A percentile compares a stretch with the other conserved stretches of the same genome.
These are phyloP conservation scores for Platorchestia sp. DNA, from an alignment of 1,140 invertebrate species.

Conservation along the genomic window DNA sequence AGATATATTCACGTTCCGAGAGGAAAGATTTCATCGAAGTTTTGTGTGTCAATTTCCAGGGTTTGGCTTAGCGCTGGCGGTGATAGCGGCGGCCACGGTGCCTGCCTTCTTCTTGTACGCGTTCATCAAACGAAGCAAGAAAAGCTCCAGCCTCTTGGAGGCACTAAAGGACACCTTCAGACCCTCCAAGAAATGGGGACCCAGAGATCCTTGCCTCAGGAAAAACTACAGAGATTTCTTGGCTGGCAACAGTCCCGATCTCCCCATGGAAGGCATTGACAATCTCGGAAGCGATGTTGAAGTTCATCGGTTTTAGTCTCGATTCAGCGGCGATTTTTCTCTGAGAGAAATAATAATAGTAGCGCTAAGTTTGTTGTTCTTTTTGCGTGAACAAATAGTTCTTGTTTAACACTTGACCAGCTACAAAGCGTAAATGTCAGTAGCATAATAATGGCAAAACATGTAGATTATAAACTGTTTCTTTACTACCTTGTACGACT, in stretches of 20 bases:
- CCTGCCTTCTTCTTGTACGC: conserved; percentile 56
- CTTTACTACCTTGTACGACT: neutral
- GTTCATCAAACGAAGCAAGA: neutral
- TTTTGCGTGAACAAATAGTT: neutral
- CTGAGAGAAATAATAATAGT: neutral
- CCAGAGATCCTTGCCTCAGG: conserved; percentile 52
- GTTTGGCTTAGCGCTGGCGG: conserved; percentile 50
- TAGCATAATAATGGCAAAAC: neutral
- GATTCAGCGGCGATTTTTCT: neutral
- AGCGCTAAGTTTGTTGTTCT: neutral
- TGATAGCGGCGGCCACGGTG: conserved; percentile 45
- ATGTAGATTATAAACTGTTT: neutral
- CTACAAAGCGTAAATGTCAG: neutral
- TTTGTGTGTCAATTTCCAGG: neutral
- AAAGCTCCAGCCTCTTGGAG: neutral
- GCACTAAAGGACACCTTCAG: conserved; percentile 48
- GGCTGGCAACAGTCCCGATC: neutral
- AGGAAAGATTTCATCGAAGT: neutral
- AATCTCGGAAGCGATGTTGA: neutral
- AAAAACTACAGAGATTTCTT: conserved; percentile 46
- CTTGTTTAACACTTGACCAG: neutral
- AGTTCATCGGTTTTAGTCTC: conserved; percentile 1
- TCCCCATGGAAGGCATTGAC: neutral
- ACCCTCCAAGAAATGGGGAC: conserved; percentile 54
- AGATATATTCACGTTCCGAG: neutral